A percentile compares a stretch with the other conserved stretches of the same genome.
Evolutionary conservation across 30 jellyfish, hydroid and myxozoan species (phyloP).

Genomic region (Cassiopea xamachana): DNA sequence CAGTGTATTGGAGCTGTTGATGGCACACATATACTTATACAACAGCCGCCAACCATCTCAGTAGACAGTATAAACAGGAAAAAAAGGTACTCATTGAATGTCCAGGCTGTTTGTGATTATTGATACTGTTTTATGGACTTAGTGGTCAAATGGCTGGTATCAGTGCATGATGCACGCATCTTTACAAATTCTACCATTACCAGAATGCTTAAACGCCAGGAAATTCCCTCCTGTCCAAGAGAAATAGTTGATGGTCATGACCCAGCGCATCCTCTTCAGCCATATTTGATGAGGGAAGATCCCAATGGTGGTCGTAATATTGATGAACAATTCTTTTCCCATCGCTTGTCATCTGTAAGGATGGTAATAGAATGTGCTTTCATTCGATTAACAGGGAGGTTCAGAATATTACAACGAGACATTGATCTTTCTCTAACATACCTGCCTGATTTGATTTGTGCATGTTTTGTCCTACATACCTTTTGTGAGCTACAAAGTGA

Average conservation of each 20-base stretch:
- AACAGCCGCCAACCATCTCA: constrained; percentile 22
- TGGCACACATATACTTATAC: constrained; percentile 61
- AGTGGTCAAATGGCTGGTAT: constrained; percentile 61
- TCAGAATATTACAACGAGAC: too few relatives aligned
- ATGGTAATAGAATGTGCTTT: constrained; percentile 8
- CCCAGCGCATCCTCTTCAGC: too few relatives aligned
- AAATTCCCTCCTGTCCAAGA: constrained; percentile 56
- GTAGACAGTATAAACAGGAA: constrained; percentile 23
- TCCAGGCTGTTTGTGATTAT: constrained; percentile 36
- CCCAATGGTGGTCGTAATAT: constrained; percentile 41
- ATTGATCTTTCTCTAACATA: too few relatives aligned
- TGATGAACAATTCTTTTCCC: constrained; percentile 44
- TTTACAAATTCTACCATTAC: constrained; percentile 34
- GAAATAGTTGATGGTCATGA: constrained; percentile 64
- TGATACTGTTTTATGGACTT: constrained; percentile 45
- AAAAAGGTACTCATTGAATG: constrained; percentile 30
- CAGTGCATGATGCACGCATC: constrained; percentile 65
- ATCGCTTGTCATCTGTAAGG: constrained; percentile 70
- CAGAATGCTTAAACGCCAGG: constrained; percentile 12
- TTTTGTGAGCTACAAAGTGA: too few relatives aligned
- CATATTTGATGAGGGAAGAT: constrained; percentile 58
- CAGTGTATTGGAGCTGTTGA: constrained; percentile 50
- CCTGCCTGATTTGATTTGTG: too few relatives aligned
- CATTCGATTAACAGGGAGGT: neutral
- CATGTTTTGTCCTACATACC: too few relatives aligned